Evolutionary conservation across 2,888 invertebrate genomes (phyloP).

Genomic region (Tyria jacobaeae): DNA sequence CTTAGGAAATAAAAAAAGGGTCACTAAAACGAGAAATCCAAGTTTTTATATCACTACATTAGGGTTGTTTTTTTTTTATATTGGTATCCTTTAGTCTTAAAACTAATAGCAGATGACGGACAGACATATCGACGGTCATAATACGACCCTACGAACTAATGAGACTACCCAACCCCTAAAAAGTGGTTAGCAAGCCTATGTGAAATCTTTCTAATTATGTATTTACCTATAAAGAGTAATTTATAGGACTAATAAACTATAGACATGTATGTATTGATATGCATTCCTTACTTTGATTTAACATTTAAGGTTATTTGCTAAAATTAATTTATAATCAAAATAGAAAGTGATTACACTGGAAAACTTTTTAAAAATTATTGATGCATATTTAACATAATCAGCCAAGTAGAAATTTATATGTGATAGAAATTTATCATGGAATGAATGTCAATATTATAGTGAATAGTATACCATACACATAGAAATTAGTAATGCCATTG

Average conservation of each 20-base stretch:
- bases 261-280: too few species aligned
- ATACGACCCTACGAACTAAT: too few species aligned
- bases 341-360: background rate
- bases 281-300: background rate
- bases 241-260: background rate
- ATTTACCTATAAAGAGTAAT: background rate
- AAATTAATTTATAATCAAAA: too few species aligned
- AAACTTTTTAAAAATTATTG: background rate
- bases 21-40: background rate
- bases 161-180: background rate
- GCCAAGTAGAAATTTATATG: background rate
- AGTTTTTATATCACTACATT: background rate
- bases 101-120: background rate
- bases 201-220: background rate
- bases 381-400: background rate
- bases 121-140: too few species aligned
- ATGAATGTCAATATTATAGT: constrained; percentile 54
- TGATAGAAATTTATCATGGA: constrained; percentile 12
- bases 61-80: background rate
- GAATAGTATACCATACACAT: constrained; percentile 54
- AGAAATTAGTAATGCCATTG: constrained; percentile 65
- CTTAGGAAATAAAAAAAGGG: too few species aligned
- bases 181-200: background rate
- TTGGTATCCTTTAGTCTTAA: background rate
- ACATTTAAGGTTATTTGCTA: background rate